phyloP scores from a whole-genome alignment of 2,113 vertebrate species.

The Bubo bubo region DNA sequence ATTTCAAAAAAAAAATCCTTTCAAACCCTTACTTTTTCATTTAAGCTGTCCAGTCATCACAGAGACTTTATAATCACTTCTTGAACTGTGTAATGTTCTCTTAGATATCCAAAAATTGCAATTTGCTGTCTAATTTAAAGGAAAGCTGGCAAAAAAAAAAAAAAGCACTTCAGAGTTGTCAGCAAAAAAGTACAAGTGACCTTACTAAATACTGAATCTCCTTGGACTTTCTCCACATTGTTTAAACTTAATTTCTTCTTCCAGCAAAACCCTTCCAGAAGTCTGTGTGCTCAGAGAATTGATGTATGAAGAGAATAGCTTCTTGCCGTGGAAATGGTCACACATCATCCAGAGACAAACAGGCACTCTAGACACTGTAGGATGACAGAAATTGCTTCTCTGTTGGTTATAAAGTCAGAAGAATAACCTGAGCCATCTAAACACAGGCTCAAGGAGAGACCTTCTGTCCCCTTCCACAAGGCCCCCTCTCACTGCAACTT shows the following conservation, averaged over 20 bases:
- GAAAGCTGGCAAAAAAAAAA: neutral
- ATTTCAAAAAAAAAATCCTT: neutral
- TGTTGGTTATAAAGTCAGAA: neutral
- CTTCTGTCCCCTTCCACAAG: neutral
- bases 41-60: neutral
- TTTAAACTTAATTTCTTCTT: neutral
- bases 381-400: neutral
- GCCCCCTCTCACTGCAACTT: neutral
- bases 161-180: neutral
- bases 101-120: neutral
- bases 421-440: neutral
- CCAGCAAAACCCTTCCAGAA: neutral
- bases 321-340: neutral
- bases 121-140: neutral
- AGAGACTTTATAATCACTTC: neutral
- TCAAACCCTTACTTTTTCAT: neutral
- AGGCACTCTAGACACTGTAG: neutral
- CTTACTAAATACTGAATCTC: neutral
- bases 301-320: neutral
- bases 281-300: neutral
- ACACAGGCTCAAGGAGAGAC: fast-evolving
- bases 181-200: neutral
- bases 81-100: neutral
- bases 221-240: neutral
- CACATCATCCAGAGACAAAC: neutral